phyloP scores from a whole-genome alignment of 2,797 vertebrate species.

The Manis crassicaudata region DNA sequence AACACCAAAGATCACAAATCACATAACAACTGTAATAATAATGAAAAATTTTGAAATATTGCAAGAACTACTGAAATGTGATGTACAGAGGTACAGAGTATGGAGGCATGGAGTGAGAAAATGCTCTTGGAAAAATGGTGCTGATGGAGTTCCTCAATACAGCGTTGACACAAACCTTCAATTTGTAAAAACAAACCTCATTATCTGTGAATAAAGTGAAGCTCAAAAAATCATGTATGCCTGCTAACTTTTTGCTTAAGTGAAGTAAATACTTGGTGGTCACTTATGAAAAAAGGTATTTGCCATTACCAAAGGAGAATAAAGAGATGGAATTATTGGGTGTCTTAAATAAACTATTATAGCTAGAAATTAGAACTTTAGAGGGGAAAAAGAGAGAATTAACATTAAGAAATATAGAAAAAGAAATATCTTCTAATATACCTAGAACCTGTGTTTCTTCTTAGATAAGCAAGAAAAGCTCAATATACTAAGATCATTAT shows the following conservation, averaged over 20 bases:
- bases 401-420: conserved; percentile 18
- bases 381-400: background rate
- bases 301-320: background rate
- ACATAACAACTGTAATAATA: too few relatives aligned
- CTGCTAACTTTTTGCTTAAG: background rate
- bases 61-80: too few relatives aligned
- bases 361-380: background rate
- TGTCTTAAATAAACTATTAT: background rate
- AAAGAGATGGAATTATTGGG: background rate
- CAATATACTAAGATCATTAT: background rate
- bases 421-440: background rate
- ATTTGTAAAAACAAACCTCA: too few relatives aligned
- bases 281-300: background rate
- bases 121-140: too few relatives aligned
- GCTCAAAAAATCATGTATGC: too few relatives aligned
- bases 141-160: too few relatives aligned
- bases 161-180: too few relatives aligned
- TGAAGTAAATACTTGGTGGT: background rate
- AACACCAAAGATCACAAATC: too few relatives aligned
- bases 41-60: too few relatives aligned
- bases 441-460: background rate
- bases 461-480: background rate
- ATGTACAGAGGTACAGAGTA: too few relatives aligned
- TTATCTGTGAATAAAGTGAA: too few relatives aligned
- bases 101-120: too few relatives aligned